These are phyloP conservation scores for Pomacea maculata DNA, from an alignment of 1,140 invertebrate species.

Conservation along the genomic window DNA sequence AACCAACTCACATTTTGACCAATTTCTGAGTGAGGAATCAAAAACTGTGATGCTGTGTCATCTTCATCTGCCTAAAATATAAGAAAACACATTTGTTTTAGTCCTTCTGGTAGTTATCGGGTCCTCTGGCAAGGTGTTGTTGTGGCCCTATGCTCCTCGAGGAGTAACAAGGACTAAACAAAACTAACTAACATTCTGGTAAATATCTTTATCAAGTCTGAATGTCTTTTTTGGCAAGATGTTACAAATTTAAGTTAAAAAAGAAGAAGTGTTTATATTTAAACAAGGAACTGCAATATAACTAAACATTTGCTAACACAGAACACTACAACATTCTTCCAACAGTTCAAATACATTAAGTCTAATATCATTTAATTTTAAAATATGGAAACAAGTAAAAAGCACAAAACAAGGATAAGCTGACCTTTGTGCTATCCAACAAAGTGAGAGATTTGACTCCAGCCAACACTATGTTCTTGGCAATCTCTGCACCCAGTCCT, in stretches of 20 bases:
- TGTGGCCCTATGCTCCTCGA: too few species aligned
- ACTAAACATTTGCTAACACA: too few species aligned
- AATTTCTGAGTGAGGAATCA: constrained; percentile 54
- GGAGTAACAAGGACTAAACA: too few species aligned
- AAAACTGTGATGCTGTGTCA: constrained; percentile 83
- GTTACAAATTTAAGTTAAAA: too few species aligned
- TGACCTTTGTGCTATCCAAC: constrained; percentile 71
- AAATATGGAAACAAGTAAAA: too few species aligned
- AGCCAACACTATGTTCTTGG: constrained; percentile 95
- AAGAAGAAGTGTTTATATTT: too few species aligned
- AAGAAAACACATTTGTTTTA: constrained; percentile 11
- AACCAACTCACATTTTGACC: constrained; percentile 64
- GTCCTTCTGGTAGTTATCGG: neutral
- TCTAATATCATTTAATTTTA: too few species aligned
- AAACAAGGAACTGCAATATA: too few species aligned
- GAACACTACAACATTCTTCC: too few species aligned
- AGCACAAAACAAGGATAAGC: neutral
- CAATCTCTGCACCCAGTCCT: constrained; percentile 93
- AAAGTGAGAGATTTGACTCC: constrained; percentile 92
- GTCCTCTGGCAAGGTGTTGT: too few species aligned
- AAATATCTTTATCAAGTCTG: neutral
- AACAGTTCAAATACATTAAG: too few species aligned
- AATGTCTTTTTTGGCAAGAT: neutral
- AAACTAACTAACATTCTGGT: too few species aligned
- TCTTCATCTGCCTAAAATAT: constrained; percentile 72